Conservation (phyloP, 2,888 invertebrate species). For the Iphiclides podalirius region DNA sequence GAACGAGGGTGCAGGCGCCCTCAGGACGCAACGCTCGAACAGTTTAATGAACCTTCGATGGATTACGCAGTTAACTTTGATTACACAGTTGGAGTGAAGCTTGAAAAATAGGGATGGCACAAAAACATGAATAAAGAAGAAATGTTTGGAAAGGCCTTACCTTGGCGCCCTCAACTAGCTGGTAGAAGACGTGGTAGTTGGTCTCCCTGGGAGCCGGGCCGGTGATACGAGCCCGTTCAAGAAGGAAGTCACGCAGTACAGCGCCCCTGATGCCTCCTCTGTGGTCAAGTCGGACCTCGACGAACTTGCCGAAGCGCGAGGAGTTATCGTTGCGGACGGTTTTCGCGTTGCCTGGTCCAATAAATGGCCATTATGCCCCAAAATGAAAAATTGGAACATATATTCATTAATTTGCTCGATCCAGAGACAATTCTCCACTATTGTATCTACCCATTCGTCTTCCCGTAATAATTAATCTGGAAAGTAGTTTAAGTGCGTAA, state of each 20-base stretch:
- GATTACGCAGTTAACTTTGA: not conserved
- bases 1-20: conserved; percentile 4
- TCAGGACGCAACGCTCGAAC: conserved; percentile 1
- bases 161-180: conserved; percentile 92
- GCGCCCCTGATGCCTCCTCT: conserved; percentile 95
- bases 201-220: conserved; percentile 93
- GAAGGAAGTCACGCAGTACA: conserved; percentile 93
- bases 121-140: not conserved
- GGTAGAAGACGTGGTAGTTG: conserved; percentile 96
- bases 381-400: conserved; percentile 23
- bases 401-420: too few relatives aligned
- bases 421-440: too few relatives aligned
- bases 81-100: not conserved
- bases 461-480: too few relatives aligned
- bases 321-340: conserved; percentile 96
- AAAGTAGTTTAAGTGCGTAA: too few relatives aligned
- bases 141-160: conserved; percentile 49
- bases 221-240: conserved; percentile 94
- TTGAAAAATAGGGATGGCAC: too few relatives aligned
- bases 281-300: conserved; percentile 94
- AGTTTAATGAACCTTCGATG: conserved; percentile 4
- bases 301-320: conserved; percentile 96
- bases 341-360: conserved; percentile 89
- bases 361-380: too few relatives aligned
- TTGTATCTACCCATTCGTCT: too few relatives aligned